phyloP scores from a whole-genome alignment of 2,113 vertebrate genomes.

The Nothocercus julius region DNA sequence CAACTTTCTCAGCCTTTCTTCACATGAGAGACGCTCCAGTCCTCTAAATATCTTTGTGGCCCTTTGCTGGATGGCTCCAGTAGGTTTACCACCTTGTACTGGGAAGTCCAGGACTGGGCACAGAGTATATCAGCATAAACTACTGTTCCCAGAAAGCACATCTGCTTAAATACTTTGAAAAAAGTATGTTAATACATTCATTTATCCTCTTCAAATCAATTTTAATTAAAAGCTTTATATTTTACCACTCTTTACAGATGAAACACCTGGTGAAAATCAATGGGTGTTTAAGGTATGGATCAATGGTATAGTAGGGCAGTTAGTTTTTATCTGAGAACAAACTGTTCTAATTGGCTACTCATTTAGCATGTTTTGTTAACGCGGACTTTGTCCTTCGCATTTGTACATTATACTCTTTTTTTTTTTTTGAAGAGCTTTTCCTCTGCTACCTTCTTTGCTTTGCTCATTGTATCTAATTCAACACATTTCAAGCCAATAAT shows the following conservation, averaged over 20 bases:
- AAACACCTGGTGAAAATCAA: constrained; percentile 48
- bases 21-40: background rate
- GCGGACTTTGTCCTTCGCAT: background rate
- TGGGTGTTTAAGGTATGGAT: constrained; percentile 25
- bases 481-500: background rate
- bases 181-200: background rate
- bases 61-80: background rate
- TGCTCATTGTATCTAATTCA: background rate
- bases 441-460: background rate
- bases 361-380: constrained; percentile 16
- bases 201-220: background rate
- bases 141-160: background rate
- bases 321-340: constrained; percentile 30
- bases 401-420: background rate
- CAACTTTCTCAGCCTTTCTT: background rate
- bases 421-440: background rate
- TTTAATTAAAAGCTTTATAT: constrained; percentile 21
- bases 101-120: background rate
- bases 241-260: background rate
- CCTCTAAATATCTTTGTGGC: background rate
- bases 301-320: constrained; percentile 19
- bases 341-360: constrained; percentile 16
- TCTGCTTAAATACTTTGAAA: background rate
- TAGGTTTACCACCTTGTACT: background rate
- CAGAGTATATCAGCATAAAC: rapidly evolving